Conservation (phyloP, 2,888 invertebrate species). For the Stramonita haemastoma region DNA sequence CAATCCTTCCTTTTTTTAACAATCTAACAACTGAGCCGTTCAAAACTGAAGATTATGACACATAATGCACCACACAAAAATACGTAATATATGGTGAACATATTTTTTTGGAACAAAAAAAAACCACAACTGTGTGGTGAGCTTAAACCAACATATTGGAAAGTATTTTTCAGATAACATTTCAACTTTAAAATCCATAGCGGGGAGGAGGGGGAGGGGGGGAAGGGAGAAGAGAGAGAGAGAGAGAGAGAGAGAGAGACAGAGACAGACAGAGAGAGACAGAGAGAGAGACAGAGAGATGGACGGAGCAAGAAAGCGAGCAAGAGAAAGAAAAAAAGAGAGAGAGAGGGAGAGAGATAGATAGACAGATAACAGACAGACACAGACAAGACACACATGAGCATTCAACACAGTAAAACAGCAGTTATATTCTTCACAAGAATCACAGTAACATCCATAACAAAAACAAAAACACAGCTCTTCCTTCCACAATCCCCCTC, state of each 20-base stretch:
- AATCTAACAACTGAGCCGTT: no score
- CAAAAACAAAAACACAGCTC: not conserved
- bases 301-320: not conserved
- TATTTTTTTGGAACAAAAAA: no score
- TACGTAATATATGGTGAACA: no score
- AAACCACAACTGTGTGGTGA: no score
- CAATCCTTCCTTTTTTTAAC: no score
- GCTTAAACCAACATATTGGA: no score
- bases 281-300: not conserved
- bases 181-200: no score
- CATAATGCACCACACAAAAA: no score
- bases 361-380: not conserved
- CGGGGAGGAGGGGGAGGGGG: no score
- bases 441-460: constrained; percentile 14
- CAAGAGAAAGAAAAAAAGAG: not conserved
- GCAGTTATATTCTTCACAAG: not conserved
- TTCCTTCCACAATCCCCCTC: not conserved
- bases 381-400: not conserved
- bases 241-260: not conserved
- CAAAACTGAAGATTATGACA: no score
- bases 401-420: not conserved
- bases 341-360: not conserved
- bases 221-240: not conserved
- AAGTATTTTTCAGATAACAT: no score
- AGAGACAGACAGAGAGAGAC: not conserved